phyloP scores from a whole-genome alignment of 2,113 vertebrate species.

The Balaeniceps rex region DNA sequence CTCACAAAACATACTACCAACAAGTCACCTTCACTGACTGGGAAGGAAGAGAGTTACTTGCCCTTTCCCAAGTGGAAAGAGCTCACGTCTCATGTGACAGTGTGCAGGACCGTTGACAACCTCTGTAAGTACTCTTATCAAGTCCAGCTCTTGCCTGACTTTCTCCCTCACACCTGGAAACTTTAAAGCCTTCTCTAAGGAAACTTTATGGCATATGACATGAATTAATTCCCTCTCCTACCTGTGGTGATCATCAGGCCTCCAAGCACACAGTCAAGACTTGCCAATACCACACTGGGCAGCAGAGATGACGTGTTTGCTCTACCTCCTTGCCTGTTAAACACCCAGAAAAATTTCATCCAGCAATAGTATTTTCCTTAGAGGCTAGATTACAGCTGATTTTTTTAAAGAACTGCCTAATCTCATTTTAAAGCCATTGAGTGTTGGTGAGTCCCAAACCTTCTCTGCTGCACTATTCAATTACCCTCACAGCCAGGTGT shows the following conservation, averaged over 20 bases:
- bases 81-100: accelerated
- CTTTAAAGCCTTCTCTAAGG: neutral
- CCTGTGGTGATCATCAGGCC: neutral
- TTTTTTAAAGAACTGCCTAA: neutral
- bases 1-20: neutral
- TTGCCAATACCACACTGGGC: neutral
- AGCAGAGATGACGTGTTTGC: neutral
- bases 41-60: neutral
- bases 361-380: neutral
- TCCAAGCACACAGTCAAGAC: neutral
- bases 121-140: neutral
- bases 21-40: neutral
- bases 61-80: neutral
- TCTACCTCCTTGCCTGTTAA: neutral
- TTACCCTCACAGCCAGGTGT: neutral
- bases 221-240: neutral
- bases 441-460: neutral
- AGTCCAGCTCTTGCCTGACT: neutral
- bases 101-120: neutral
- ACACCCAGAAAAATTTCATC: neutral
- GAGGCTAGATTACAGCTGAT: neutral
- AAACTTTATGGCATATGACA: neutral
- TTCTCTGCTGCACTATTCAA: neutral
- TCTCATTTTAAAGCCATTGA: neutral
- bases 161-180: neutral